Base-by-base conservation (phyloP, 2,797 vertebrate genomes). In the Esox lucius region DNA sequence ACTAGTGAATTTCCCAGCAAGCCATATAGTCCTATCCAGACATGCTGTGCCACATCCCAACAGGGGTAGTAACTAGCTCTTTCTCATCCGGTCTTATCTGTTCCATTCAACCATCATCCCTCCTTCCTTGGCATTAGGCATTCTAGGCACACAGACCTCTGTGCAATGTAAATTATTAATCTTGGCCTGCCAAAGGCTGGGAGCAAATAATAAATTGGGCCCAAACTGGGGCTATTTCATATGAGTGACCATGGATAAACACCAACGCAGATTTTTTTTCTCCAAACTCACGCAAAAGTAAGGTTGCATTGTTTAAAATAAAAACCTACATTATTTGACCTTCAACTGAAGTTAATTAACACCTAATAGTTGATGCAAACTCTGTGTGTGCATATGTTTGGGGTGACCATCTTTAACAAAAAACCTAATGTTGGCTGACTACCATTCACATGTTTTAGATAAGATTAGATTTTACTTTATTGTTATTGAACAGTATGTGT, bases 181-280 rank as follows among this genome's bases (percentile, higher is more conserved):
- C 91, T 87, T 77, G 83, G 89, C 87, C 92, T 89, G 89, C 91
- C 90, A 86, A 89, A 87, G 90, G 90, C 91, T 90, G 87, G 85
- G 87, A 90, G 89, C 87, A 80, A 91, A 93, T 94, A 92, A 92
- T 92, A 93, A 93, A 93, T 92, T 85, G 90, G 89, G 93, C 89
- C 86, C 88, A 89, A 89, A 92, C 91, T 89, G 86, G 73, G 90
- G 91, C 91, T 90, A 89, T 93, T 93, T 92, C 87, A 85, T 89
- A 85, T 84, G 89, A 90, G 91, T 89, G 91, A 92, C 89, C 85
- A 78, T 92, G 91, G 91, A 91, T 93, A 93, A 94, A 93, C 91
- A 76, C 81, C 77, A 80, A 76, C 73, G 80, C 22, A 28, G 28
- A 68, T 77, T 74, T 71, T 62, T 87, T 89, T 92, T 91, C n/a